Conservation (phyloP, 2,888 invertebrate genomes). For the Mesopsocus fuscifrons region DNA sequence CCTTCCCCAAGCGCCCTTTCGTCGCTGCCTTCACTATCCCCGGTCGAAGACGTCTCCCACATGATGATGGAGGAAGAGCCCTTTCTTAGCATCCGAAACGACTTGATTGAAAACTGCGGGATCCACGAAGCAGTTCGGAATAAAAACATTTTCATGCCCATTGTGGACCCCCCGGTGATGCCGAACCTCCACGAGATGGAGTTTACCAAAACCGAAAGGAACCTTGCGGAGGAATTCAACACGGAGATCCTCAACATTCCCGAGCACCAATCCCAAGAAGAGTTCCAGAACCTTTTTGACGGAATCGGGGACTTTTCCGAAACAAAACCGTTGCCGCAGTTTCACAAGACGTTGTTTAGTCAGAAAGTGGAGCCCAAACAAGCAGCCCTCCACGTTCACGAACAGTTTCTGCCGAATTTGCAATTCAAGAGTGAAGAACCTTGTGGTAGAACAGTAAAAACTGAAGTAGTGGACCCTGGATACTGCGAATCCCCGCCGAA, state of each 20-base stretch:
- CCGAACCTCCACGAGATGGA: neutral
- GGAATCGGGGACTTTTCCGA: neutral
- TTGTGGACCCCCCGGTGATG: constrained; percentile 2
- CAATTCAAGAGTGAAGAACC: neutral
- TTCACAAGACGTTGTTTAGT: neutral
- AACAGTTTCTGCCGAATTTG: neutral
- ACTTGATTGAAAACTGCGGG: neutral
- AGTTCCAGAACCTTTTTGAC: neutral
- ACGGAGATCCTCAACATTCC: neutral
- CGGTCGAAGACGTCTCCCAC: neutral
- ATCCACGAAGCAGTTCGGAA: neutral
- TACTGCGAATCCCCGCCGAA: neutral
- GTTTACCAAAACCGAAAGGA: neutral
- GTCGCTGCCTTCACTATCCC: neutral
- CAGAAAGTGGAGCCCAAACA: neutral
- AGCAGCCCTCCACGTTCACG: neutral
- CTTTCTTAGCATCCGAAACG: neutral
- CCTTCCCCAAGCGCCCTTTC: neutral
- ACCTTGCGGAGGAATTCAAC: neutral
- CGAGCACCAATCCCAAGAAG: neutral
- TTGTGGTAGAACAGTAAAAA: neutral
- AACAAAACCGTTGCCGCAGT: neutral
- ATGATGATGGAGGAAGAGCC: neutral
- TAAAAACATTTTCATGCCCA: constrained; percentile 1
- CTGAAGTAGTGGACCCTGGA: neutral